Evolutionary conservation across 2,113 vertebrate genomes (phyloP).

Genomic region (Clarias magur): DNA sequence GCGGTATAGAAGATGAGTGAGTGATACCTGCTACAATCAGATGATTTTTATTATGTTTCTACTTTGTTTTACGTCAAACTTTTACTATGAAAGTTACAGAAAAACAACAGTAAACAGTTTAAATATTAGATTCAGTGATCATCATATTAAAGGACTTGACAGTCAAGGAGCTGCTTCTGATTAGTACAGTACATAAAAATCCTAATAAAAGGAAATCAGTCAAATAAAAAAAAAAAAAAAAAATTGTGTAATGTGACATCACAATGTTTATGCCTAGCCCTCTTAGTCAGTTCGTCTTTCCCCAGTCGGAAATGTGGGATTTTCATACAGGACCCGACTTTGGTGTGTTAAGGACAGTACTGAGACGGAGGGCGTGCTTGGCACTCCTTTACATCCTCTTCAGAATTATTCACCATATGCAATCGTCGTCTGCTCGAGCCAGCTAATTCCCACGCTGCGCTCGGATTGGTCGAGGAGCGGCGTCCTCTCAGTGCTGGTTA

Average conservation of each 20-base stretch:
- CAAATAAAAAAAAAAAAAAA: background rate
- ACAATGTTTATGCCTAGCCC: background rate
- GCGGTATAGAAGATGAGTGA: too few species aligned
- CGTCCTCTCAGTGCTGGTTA: constrained; percentile 63
- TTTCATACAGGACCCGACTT: background rate
- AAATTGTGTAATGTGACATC: background rate
- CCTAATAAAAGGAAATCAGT: background rate
- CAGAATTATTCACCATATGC: constrained; percentile 23
- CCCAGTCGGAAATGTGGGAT: background rate
- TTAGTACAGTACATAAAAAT: background rate
- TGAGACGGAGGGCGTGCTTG: background rate
- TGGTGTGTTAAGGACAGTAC: background rate
- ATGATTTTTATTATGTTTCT: too few species aligned
- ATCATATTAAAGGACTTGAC: background rate
- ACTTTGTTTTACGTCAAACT: too few species aligned
- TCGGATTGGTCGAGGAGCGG: constrained; percentile 58
- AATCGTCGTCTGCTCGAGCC: constrained; percentile 65
- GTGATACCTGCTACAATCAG: too few species aligned
- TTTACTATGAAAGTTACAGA: too few species aligned
- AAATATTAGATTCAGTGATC: background rate
- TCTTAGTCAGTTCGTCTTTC: background rate
- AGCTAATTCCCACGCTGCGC: constrained; percentile 46
- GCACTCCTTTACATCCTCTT: background rate
- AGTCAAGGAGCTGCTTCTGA: background rate
- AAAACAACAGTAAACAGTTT: background rate